Base-by-base conservation (phyloP, 53 echinoderm and acorn worm species). In the Echinarachnius parma region DNA sequence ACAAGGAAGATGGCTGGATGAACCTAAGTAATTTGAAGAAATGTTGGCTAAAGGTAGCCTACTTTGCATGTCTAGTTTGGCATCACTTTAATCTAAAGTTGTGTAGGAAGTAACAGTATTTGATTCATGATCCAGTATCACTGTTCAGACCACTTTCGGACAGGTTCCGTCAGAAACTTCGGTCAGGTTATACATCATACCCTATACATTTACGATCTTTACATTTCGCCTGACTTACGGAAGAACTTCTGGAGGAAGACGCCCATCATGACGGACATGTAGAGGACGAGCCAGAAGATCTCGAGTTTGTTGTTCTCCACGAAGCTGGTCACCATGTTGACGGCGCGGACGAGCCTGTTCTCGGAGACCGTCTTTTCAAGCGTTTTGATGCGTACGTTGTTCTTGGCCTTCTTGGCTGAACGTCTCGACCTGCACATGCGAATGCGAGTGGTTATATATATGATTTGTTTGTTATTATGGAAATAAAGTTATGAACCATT, bases 301-400 rank as follows among this genome's bases (percentile, higher is more conserved):
- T 82, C 77, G 11, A 70, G 52, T 63, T 76, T 82, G 64, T 87
- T 70, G 39, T 87, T 87, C 21, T 87, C 87, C 11, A 82, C 78
- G 75, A 56, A 85, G 54, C 74, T 57, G n/a, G 71, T 62, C 20
- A 64, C 50, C 20, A 46, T 18, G 34, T 72, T 54, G 18, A 63
- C 39, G 54, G 53, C 26, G 19, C 56, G 60, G 35, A 59, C 60
- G 13, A 61, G 22, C 7, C 21, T 35, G 45, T 53, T 84, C 5
- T 31, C 11, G 4, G 34, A 42, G 42, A 78, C 61, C 3, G 62
- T 54, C 55, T 45, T 53, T 34, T 84, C 78, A 10, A 84, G 52
- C 8, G 78, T 84, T 10, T 49, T 26, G 0, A 84, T 69, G 20
- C 53, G 60, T 13, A 84, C 49, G 27, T 61, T 18, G 0, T 36